These are phyloP conservation scores for Geotrypetes seraphini DNA, from an alignment of 2,797 vertebrate species.

Conservation along the genomic window DNA sequence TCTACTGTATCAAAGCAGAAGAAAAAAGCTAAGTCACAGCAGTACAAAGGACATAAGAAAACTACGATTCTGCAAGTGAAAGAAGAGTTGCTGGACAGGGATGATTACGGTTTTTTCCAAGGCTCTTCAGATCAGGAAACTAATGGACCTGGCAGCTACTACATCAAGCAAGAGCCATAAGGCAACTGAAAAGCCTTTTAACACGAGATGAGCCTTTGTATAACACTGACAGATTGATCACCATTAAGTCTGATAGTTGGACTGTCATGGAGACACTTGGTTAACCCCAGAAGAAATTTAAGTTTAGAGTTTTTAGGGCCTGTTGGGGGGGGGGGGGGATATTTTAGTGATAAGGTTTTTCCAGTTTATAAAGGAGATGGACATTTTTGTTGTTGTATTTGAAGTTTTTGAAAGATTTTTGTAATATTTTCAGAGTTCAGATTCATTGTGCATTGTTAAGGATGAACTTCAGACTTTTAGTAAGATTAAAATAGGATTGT, in stretches of 20 bases:
- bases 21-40: conserved; percentile 93
- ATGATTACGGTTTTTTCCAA: conserved; percentile 88
- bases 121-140: conserved; percentile 93
- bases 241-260: conserved; percentile 33
- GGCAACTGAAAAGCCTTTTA: conserved; percentile 22
- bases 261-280: conserved; percentile 66
- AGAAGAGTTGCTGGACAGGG: conserved; percentile 80
- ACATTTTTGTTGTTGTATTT: conserved; percentile 96
- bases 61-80: conserved; percentile 83
- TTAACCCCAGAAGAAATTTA: conserved; percentile 73
- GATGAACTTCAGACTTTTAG: conserved; percentile 65
- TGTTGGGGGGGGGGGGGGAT: conserved; percentile 42
- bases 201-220: conserved; percentile 36
- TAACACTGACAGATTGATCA: conserved; percentile 41
- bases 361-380: conserved; percentile 75
- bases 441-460: conserved; percentile 68
- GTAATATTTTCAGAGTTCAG: conserved; percentile 67
- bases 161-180: conserved; percentile 94
- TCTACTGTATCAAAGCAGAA: conserved; percentile 85
- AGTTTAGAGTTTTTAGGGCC: conserved; percentile 68
- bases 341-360: conserved; percentile 67
- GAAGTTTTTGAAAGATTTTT: conserved; percentile 80
- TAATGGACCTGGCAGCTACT: conserved; percentile 92
- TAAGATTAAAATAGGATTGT: conserved; percentile 57
- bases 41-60: conserved; percentile 99